These are phyloP conservation scores for Trematomus bernacchii DNA, from an alignment of 2,797 vertebrate species.

Conservation along the genomic window DNA sequence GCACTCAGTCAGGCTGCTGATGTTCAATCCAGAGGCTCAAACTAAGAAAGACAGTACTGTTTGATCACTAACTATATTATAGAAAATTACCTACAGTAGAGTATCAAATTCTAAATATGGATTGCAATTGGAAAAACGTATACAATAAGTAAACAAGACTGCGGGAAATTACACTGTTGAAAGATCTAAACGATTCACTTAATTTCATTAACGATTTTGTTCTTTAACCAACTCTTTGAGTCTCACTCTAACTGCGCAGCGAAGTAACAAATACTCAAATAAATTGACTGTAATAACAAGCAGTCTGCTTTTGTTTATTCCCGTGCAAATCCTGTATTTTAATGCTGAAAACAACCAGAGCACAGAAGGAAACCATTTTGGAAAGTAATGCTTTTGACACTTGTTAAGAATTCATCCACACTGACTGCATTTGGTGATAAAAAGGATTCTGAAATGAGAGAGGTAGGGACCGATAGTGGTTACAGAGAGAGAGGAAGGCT, in stretches of 20 bases:
- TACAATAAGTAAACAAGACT: constrained; percentile 11
- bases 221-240: constrained; percentile 5
- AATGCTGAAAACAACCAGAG: constrained; percentile 27
- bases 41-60: constrained; percentile 12
- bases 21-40: constrained; percentile 34
- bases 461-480: constrained; percentile 6
- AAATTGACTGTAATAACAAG: not conserved
- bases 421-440: constrained; percentile 4
- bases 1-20: constrained; percentile 24
- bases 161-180: constrained; percentile 34
- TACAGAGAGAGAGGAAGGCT: constrained; percentile 5
- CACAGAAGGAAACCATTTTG: not conserved
- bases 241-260: not conserved
- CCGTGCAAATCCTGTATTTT: constrained; percentile 35
- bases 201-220: constrained; percentile 24
- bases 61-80: not conserved
- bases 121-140: not conserved
- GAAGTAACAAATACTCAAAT: constrained; percentile 16
- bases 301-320: constrained; percentile 6
- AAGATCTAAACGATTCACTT: constrained; percentile 8
- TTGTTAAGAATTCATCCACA: not conserved
- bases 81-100: not conserved
- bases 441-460: not conserved
- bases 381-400: constrained; percentile 13
- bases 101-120: not conserved